These are phyloP conservation scores for Coracopsis vasa DNA, from an alignment of 2,113 vertebrate genomes.

Conservation along the genomic window DNA sequence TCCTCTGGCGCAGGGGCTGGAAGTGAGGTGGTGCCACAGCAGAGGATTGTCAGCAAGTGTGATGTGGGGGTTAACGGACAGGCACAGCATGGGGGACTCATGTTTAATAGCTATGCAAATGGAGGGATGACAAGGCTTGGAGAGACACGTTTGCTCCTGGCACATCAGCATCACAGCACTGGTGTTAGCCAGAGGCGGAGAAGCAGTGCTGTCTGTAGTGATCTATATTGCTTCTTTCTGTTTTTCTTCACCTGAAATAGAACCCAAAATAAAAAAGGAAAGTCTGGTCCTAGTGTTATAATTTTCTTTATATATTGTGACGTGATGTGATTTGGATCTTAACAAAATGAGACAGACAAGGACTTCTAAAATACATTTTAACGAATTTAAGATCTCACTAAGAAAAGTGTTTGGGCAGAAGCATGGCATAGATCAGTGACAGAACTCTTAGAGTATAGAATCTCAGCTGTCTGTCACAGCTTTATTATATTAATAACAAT, in stretches of 20 bases:
- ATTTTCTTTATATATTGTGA: neutral
- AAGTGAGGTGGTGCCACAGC: neutral
- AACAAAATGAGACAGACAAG: neutral
- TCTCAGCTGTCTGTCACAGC: neutral
- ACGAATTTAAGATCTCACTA: neutral
- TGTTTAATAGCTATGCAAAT: neutral
- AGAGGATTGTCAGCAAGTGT: neutral
- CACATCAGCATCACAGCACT: neutral
- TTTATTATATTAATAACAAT: neutral
- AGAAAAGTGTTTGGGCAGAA: neutral
- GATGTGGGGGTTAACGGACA: neutral
- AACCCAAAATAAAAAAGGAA: neutral
- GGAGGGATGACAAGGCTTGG: neutral
- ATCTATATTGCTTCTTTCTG: neutral
- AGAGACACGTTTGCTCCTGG: neutral
- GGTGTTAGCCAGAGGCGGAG: neutral
- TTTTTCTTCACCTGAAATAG: neutral
- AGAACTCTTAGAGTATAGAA: neutral
- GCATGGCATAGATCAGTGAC: neutral
- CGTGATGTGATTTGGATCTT: neutral
- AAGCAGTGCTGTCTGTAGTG: neutral
- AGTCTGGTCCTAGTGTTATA: neutral
- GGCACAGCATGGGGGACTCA: neutral
- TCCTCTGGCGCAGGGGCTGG: neutral
- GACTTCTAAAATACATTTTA: neutral